Base-by-base conservation (phyloP, 1,140 invertebrate species). In the Euschistus heros region DNA sequence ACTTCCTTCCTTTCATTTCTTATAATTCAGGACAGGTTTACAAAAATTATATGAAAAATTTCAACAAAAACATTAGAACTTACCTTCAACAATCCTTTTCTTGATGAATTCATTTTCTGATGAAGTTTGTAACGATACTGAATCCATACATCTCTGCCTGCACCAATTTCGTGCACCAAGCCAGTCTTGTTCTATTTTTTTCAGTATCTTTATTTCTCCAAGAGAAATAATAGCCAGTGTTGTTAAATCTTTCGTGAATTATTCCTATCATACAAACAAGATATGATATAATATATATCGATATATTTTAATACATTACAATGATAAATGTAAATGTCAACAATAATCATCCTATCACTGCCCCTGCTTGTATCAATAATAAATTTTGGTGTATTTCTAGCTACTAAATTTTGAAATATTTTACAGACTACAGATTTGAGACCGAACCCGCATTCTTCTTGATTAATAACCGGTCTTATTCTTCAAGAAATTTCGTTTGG, bases 81-180 rank as follows among this genome's bases (percentile, higher is more conserved):
- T 15, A 13, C 20, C 26, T 47, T 47, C 15, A 3, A 18, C 15
- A n/a, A 47, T 47, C 18, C 18, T 47, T 65, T 80, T 80, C 74
- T 91, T 91, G 70, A 92, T 84, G 79, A 86, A 89, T 72, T 89
- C 86, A 70, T 91, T 91, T 76, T 92, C 88, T 20, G 82, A 81
- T 55, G 83, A 85, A 62, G 87, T 89, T 76, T 91, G 88, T 69
- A 91, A 75, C 5, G 87, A 89, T 8, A 91, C 83, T 17, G 88
- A 81, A 74, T 92, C 89, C 89, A 92, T 92, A 75, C 89, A 92
- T 26, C 88, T 80, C 74, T 87, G 82, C 68, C 89, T 81, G 74
- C 89, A 92, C 76, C 83, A 91, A 74, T 91, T 91, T 70, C 89
- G 81, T 2, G 81, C 88, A 17, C 82, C 83, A 37, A 92, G 75